Conservation (phyloP, 2,888 invertebrate species). For the Desoria tigrina region DNA sequence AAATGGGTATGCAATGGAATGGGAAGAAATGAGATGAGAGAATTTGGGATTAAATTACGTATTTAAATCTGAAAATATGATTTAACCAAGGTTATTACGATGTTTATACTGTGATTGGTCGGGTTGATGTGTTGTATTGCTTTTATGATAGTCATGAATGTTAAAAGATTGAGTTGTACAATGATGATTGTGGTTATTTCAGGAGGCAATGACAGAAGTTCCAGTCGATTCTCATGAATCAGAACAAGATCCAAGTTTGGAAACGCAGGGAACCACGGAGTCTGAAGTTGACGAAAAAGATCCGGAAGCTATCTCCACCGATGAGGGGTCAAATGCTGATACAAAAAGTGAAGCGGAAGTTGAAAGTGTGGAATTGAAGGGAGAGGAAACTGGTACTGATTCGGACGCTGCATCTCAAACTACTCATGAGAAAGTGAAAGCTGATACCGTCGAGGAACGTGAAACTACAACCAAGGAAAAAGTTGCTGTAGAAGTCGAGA, state of each 20-base stretch:
- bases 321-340: not conserved
- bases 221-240: no score
- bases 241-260: not conserved
- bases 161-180: not conserved
- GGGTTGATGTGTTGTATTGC: not conserved
- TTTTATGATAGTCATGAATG: not conserved
- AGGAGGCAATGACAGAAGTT: slow-evolving; percentile 54
- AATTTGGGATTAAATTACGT: not conserved
- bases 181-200: slow-evolving; percentile 17
- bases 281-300: not conserved
- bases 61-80: not conserved
- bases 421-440: slow-evolving; percentile 31
- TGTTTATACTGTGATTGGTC: not conserved
- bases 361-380: slow-evolving; percentile 34
- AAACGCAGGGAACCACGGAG: not conserved
- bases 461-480: slow-evolving; percentile 14
- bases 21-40: not conserved
- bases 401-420: slow-evolving; percentile 19
- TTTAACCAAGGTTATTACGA: no score
- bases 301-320: not conserved
- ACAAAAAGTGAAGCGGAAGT: not conserved
- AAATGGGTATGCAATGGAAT: not conserved
- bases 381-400: slow-evolving; percentile 22
- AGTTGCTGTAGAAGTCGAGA: slow-evolving; percentile 1
- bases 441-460: not conserved